phyloP scores from a whole-genome alignment of 2,797 vertebrate species.

The Hydrolagus colliei region DNA sequence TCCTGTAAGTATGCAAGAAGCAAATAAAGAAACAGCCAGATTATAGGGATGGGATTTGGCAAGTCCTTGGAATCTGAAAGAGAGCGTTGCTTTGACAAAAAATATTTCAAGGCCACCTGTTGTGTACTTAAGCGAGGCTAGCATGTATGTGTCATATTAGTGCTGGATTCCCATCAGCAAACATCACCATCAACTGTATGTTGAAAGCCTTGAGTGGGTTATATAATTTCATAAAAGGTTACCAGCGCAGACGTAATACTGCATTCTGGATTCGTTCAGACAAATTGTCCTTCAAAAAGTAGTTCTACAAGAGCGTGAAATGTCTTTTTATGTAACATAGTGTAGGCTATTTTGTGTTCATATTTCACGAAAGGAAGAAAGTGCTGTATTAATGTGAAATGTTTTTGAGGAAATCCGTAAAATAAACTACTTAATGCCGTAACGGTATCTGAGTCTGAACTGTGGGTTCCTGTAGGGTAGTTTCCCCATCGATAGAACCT shows the following conservation, averaged over 20 bases:
- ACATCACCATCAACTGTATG: background rate
- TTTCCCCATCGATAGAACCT: background rate
- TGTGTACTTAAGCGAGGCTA: background rate
- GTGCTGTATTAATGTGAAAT: too few relatives aligned
- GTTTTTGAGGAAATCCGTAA: too few relatives aligned
- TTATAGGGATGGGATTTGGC: background rate
- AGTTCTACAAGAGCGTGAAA: background rate
- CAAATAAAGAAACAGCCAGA: background rate
- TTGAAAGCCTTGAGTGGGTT: background rate
- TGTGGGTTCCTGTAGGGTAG: background rate
- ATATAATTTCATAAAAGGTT: slow-evolving; percentile 4
- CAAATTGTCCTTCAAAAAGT: background rate
- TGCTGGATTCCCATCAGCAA: slow-evolving; percentile 12
- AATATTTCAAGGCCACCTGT: background rate
- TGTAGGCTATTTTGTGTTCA: background rate
- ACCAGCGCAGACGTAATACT: too few relatives aligned
- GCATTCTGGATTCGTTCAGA: background rate
- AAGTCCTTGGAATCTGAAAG: slow-evolving; percentile 1
- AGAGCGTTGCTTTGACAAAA: slow-evolving; percentile 12
- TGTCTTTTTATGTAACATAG: too few relatives aligned
- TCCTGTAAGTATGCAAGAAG: background rate
- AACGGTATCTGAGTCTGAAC: background rate
- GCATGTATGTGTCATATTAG: background rate
- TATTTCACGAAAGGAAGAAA: background rate
- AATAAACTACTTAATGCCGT: background rate